A percentile compares a stretch with the other conserved stretches of the same genome.
These are phyloP conservation scores for Drosophila robusta DNA, from an alignment of 2,888 invertebrate genomes.

Conservation along the genomic window DNA sequence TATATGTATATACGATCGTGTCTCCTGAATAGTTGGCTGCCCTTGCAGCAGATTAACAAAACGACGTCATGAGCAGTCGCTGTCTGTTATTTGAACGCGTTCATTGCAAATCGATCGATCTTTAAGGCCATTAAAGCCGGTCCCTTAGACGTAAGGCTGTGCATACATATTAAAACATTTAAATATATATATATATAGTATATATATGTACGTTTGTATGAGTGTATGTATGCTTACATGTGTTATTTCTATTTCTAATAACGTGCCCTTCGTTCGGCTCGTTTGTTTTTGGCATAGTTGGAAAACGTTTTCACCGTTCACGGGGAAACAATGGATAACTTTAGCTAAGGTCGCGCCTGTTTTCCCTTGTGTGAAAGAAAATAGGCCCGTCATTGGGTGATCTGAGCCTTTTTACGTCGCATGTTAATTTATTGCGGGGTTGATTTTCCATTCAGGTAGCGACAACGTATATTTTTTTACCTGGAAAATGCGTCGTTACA, in stretches of 20 bases:
- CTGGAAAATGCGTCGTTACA: slow-evolving; percentile 57
- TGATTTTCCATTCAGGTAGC: slow-evolving; percentile 68
- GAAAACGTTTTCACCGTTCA: slow-evolving; percentile 34
- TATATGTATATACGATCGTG: slow-evolving; percentile 18
- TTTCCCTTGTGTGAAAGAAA: slow-evolving; percentile 46
- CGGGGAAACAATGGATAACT: slow-evolving; percentile 43
- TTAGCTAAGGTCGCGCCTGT: slow-evolving; percentile 68
- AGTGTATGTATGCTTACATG: background rate
- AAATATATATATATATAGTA: slow-evolving; percentile 4
- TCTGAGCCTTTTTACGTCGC: slow-evolving; percentile 58
- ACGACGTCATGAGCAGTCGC: slow-evolving; percentile 30
- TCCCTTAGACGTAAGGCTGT: slow-evolving; percentile 1
- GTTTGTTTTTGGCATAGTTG: slow-evolving; percentile 27
- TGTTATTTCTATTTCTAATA: slow-evolving; percentile 24
- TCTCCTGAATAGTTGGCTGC: slow-evolving; percentile 16
- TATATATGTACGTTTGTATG: no score
- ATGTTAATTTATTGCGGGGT: slow-evolving; percentile 72
- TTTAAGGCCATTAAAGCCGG: slow-evolving; percentile 23
- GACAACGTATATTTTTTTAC: slow-evolving; percentile 44
- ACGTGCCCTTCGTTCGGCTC: slow-evolving; percentile 19
- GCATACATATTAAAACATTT: slow-evolving; percentile 16
- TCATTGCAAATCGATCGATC: slow-evolving; percentile 54
- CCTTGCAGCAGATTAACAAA: slow-evolving; percentile 45
- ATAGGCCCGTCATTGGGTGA: slow-evolving; percentile 54
- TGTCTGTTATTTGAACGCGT: slow-evolving; percentile 50